Percentiles rank a stretch among this genome's conserved stretches.
Evolutionary conservation across 1,140 invertebrate species (phyloP).

Genomic region (Bombus picipes): DNA sequence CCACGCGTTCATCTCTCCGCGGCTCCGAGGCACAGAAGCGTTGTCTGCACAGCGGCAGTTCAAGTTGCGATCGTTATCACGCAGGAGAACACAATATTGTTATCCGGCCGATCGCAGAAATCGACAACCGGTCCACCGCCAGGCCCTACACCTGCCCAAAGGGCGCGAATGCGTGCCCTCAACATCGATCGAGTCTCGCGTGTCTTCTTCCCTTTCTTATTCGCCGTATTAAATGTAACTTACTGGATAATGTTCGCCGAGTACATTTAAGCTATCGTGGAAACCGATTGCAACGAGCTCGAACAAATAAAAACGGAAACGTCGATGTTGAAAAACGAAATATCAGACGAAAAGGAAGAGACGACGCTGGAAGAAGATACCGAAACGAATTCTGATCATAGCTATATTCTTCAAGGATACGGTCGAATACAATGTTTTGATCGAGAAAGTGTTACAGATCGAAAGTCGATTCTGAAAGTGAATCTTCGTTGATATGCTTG

Average conservation of each 20-base stretch:
- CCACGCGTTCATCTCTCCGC: conserved; percentile 11
- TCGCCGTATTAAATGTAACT: conserved; percentile 91
- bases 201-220: conserved; percentile 93
- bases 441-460: not conserved
- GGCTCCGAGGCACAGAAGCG: conserved; percentile 65
- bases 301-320: not conserved
- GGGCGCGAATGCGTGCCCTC: conserved; percentile 89
- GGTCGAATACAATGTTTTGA: not conserved
- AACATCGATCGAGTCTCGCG: conserved; percentile 93
- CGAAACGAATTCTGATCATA: not conserved
- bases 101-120: conserved; percentile 82
- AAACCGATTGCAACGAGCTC: not conserved
- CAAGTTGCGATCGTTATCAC: conserved; percentile 75
- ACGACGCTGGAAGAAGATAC: not conserved
- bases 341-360: too few relatives aligned
- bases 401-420: not conserved
- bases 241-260: conserved; percentile 95
- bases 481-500: not conserved
- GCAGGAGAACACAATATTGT: conserved; percentile 84
- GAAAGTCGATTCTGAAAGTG: not conserved
- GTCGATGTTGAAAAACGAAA: not conserved
- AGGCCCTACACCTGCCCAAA: conserved; percentile 85
- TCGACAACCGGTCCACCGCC: conserved; percentile 76
- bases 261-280: conserved; percentile 85
- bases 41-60: conserved; percentile 59